Evolutionary conservation across 2,797 vertebrate genomes (phyloP).

Genomic region (Sebastes nivosus): DNA sequence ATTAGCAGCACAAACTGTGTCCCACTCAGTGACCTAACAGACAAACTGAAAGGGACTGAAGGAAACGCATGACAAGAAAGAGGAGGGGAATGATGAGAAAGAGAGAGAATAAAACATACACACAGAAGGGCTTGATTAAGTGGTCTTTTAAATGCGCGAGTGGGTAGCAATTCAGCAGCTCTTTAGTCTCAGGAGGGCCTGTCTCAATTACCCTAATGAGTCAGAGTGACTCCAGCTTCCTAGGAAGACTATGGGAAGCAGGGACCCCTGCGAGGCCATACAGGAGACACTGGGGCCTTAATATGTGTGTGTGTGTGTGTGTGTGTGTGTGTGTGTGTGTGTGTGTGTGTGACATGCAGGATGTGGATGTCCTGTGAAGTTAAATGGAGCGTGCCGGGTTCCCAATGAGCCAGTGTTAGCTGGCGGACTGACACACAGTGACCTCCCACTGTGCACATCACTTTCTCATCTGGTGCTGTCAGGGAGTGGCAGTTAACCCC

Average conservation of each 20-base stretch:
- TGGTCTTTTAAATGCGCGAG: slow-evolving; percentile 73
- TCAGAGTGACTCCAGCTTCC: slow-evolving; percentile 68
- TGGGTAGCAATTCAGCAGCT: slow-evolving; percentile 72
- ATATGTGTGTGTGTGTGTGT: neutral
- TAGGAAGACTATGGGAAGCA: slow-evolving; percentile 47
- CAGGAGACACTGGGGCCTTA: slow-evolving; percentile 28
- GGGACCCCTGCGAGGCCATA: slow-evolving; percentile 49
- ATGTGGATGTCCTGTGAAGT: slow-evolving; percentile 65
- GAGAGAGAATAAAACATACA: slow-evolving; percentile 60
- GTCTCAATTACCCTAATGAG: slow-evolving; percentile 83
- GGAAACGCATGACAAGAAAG: slow-evolving; percentile 45
- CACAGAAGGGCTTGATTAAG: slow-evolving; percentile 71
- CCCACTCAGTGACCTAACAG: slow-evolving; percentile 35
- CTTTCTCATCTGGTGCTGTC: slow-evolving; percentile 73
- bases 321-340: neutral
- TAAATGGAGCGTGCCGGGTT: slow-evolving; percentile 73
- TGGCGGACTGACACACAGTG: slow-evolving; percentile 62
- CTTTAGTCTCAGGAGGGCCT: slow-evolving; percentile 75
- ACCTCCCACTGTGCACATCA: slow-evolving; percentile 68
- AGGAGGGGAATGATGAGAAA: slow-evolving; percentile 40
- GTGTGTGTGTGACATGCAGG: slow-evolving; percentile 13
- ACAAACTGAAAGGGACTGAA: neutral
- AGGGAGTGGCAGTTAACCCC: slow-evolving; percentile 70
- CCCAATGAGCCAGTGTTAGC: slow-evolving; percentile 75
- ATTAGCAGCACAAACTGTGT: slow-evolving; percentile 49